Conservation (phyloP, 2,113 vertebrate species). For the Gavialis gangeticus region DNA sequence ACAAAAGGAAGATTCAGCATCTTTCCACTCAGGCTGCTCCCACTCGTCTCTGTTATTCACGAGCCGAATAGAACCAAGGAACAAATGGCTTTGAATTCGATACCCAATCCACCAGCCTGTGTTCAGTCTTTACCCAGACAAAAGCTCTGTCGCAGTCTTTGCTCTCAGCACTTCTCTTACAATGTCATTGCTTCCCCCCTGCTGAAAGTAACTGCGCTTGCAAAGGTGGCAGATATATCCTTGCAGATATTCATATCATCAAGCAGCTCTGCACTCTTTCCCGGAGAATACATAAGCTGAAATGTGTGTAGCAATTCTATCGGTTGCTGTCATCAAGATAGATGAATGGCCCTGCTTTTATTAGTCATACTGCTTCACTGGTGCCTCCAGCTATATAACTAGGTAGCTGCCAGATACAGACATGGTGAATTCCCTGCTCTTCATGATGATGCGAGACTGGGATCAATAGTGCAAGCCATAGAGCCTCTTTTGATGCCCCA, state of each 20-base stretch:
- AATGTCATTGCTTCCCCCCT: background rate
- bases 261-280: background rate
- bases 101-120: accelerated
- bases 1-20: background rate
- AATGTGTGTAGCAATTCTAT: accelerated
- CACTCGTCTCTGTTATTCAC: background rate
- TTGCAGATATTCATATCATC: background rate
- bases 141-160: accelerated
- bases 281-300: accelerated
- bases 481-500: background rate
- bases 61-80: background rate
- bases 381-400: accelerated
- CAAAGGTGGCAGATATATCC: accelerated
- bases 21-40: background rate
- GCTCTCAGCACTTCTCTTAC: accelerated
- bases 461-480: accelerated
- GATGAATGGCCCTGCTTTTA: background rate
- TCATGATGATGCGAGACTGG: accelerated
- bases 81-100: background rate
- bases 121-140: accelerated
- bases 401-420: background rate
- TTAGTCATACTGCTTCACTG: background rate
- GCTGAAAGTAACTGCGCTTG: background rate
- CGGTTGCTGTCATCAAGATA: background rate
- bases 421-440: background rate